These are phyloP conservation scores for Nudaria mundana DNA, from an alignment of 2,888 invertebrate genomes.

Conservation along the genomic window DNA sequence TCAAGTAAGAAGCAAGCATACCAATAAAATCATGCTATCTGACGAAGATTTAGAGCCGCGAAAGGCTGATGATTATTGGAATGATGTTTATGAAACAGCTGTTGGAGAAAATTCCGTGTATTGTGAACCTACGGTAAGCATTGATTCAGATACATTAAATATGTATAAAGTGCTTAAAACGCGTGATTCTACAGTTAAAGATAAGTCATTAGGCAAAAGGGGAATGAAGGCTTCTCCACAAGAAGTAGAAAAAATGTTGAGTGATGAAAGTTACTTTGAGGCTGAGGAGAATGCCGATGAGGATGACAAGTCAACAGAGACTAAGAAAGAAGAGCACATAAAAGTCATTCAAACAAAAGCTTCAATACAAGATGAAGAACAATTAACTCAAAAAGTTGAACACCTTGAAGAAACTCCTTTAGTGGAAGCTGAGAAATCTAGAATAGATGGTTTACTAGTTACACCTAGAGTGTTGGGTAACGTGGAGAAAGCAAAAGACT, in stretches of 20 bases:
- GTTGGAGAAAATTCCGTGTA: conserved; percentile 1
- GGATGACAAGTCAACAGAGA: neutral
- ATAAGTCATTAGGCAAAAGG: neutral
- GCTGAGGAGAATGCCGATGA: neutral
- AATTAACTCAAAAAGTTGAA: conserved; percentile 51
- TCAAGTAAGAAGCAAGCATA: neutral
- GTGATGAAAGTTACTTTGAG: neutral
- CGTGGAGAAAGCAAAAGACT: neutral
- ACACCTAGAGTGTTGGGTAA: conserved; percentile 38
- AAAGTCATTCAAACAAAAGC: conserved; percentile 33
- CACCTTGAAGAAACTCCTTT: conserved; percentile 44
- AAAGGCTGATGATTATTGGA: neutral
- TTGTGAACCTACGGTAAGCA: conserved; percentile 3
- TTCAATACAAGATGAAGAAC: conserved; percentile 41
- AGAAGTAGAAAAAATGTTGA: conserved; percentile 1
- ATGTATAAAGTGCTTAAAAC: conserved; percentile 1
- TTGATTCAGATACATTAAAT: conserved; percentile 6
- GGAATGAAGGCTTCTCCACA: neutral
- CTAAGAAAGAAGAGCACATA: neutral
- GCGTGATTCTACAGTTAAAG: neutral
- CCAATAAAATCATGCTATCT: neutral
- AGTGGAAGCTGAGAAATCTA: conserved; percentile 39
- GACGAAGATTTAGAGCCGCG: neutral
- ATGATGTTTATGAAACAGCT: conserved; percentile 5
- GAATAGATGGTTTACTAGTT: conserved; percentile 40